Base-by-base conservation (phyloP, 2,797 vertebrate genomes). In the Pempheris klunzingeri region DNA sequence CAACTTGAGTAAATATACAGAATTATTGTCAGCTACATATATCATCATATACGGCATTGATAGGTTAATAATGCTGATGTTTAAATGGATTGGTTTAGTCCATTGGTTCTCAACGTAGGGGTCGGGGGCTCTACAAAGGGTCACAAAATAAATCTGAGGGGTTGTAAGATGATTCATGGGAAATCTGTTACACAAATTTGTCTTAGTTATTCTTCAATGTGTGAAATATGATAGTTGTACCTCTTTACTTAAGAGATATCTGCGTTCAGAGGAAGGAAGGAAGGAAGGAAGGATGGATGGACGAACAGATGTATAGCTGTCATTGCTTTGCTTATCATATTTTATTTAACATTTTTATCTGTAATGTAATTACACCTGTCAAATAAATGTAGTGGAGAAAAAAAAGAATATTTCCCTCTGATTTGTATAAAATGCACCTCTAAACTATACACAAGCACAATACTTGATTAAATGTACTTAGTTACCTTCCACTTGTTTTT, bases 131-230 rank as follows among this genome's bases (percentile, higher is more conserved):
- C 15, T 9, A 4, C 47, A 26, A 4, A 20, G 10, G 61, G 57
- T 18, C 15, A 49, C 26, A 3, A 57, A 10, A 64, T 55, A 52
- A 62, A 50, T 47, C 12, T 14, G 12, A 34, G 28, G 12, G 9
- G 54, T 41, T 0, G 0, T n/a, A 54, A 73, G 50, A 55, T 22
- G 30, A 58, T 50, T 74, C 22, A 69, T 32, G 34, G 18, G 14
- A 15, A 38, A 52, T 14, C 50, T 39, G 62, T 68, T 34, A 67
- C 28, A 41, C 24, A 57, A 53, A 61, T 73, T 55, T 50, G 32
- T 22, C 4, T 22, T n/a, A n/a, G n/a, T n/a, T n/a, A n/a, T n/a
- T n/a, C n/a, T n/a, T n/a, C n/a, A n/a, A n/a, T 63, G n/a, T 24
- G 22, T 44, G 28, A 12, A 44, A 30, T 61, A 22, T 44, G 28